Percentiles rank a stretch among this genome's conserved stretches.
Evolutionary conservation across 2,888 invertebrate genomes (phyloP).

Genomic region (Drosophila imparisetae): DNA sequence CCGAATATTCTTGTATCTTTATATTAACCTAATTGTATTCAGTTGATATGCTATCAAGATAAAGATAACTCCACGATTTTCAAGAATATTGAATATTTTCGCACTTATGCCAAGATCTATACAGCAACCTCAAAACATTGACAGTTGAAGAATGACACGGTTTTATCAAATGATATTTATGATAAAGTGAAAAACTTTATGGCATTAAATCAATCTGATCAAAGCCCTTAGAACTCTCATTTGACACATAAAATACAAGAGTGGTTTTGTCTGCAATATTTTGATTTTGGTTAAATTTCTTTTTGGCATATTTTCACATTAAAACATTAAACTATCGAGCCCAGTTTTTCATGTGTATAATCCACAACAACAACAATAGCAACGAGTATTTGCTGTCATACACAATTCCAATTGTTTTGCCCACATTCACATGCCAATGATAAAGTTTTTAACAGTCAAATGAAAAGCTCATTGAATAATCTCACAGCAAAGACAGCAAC

Average conservation of each 20-base stretch:
- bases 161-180: not conserved
- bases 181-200: not conserved
- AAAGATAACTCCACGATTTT: not conserved
- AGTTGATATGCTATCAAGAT: not conserved
- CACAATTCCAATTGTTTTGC: slow-evolving; percentile 21
- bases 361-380: not conserved
- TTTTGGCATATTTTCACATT: not conserved
- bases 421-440: slow-evolving; percentile 52
- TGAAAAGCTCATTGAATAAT: slow-evolving; percentile 76
- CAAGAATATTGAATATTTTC: not conserved
- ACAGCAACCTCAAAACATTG: not conserved
- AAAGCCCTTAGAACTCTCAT: not conserved
- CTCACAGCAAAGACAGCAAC: slow-evolving; percentile 39
- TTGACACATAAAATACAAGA: not conserved
- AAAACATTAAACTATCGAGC: not conserved
- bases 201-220: not conserved
- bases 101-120: not conserved
- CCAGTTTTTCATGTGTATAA: slow-evolving; percentile 14
- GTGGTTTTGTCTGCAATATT: not conserved
- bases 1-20: not conserved
- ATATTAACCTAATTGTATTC: not conserved
- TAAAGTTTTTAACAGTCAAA: slow-evolving; percentile 68
- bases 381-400: slow-evolving; percentile 1
- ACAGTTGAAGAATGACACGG: no score
- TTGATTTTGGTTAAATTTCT: not conserved